phyloP scores from a whole-genome alignment of 2,113 vertebrate genomes.

The Bos taurus region ARS-UCD2.0 NC_037346.1:29704001-29704500 shows the following conservation, averaged over 20 bases:
- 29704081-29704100: neutral
- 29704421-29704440: neutral
- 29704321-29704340: neutral
- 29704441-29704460: neutral
- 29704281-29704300: slow-evolving; percentile 52
- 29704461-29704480: too few species aligned
- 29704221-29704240: slow-evolving; percentile 65
- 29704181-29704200: slow-evolving; percentile 69
- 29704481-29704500: neutral
- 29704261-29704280: slow-evolving; percentile 53
- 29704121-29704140: neutral
- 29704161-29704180: slow-evolving; percentile 38
- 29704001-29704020: neutral
- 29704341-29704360: neutral
- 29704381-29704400: neutral
- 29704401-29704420: neutral
- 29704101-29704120: neutral
- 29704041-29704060: neutral
- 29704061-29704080: neutral
- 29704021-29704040: neutral
- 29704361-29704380: neutral
- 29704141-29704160: slow-evolving; percentile 30
- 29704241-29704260: slow-evolving; percentile 24
- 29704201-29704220: slow-evolving; percentile 65
- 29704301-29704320: slow-evolving; percentile 66